A percentile compares a stretch with the other conserved stretches of the same genome.
These are phyloP conservation scores for Hozukius guyotensis DNA, from an alignment of 2,797 vertebrate species.

Conservation along the genomic window DNA sequence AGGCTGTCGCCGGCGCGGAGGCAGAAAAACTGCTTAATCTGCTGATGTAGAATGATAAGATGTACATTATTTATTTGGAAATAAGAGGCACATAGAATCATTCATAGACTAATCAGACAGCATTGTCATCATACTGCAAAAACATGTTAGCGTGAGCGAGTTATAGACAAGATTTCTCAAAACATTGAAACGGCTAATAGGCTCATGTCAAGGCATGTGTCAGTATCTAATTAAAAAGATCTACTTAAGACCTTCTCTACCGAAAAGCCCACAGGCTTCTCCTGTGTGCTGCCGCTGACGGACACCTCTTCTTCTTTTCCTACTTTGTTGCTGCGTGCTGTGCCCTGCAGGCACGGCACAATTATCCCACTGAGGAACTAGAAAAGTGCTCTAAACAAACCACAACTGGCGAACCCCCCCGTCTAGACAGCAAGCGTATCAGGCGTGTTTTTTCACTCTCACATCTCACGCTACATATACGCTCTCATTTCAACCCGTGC, in stretches of 20 bases:
- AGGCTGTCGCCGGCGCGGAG: neutral
- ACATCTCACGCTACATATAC: neutral
- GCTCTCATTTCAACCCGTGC: neutral
- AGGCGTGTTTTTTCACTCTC: neutral
- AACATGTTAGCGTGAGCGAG: neutral
- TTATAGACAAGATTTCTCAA: neutral
- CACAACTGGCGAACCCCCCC: neutral
- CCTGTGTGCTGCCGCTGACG: neutral
- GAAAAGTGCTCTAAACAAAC: neutral
- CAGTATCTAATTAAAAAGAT: constrained; percentile 9
- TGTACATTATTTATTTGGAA: neutral
- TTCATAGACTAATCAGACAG: neutral
- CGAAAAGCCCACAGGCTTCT: neutral
- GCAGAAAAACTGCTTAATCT: neutral
- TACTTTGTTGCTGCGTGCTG: neutral
- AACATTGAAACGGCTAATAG: neutral
- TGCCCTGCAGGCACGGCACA: neutral
- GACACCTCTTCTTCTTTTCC: neutral
- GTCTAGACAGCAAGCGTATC: neutral
- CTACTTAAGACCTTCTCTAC: neutral
- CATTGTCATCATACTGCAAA: neutral
- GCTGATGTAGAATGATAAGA: neutral
- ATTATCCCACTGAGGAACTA: neutral
- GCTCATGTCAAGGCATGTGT: neutral
- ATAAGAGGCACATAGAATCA: neutral